A percentile compares a stretch with the other conserved stretches of the same genome.
These are phyloP conservation scores for Trinectes maculatus DNA, from an alignment of 2,113 vertebrate genomes.

Conservation along the genomic window DNA sequence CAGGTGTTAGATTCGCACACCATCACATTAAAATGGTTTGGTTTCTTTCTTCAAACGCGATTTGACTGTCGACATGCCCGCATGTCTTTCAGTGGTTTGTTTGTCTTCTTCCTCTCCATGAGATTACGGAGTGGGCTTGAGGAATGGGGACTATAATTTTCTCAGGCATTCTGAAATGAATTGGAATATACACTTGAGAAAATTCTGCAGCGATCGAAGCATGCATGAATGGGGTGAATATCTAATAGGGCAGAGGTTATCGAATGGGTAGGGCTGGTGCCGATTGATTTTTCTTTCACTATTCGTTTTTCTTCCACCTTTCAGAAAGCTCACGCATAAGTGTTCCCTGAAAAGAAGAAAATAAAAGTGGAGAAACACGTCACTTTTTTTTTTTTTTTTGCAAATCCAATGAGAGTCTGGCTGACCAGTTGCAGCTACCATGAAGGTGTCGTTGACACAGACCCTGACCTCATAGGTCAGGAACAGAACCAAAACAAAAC, in stretches of 20 bases:
- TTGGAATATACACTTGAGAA: constrained; percentile 58
- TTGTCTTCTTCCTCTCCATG: constrained; percentile 21
- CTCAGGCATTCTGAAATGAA: constrained; percentile 67
- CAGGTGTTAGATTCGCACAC: too few species aligned
- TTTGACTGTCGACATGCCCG: constrained; percentile 41
- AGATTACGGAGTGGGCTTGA: constrained; percentile 64
- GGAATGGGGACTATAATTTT: constrained; percentile 73
- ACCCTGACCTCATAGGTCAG: constrained; percentile 32
- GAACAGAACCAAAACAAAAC: constrained; percentile 21
- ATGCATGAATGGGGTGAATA: constrained; percentile 58
- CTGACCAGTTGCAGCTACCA: constrained; percentile 31
- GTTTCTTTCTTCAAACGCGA: constrained; percentile 12
- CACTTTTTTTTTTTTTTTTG: constrained; percentile 51
- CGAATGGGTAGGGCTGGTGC: constrained; percentile 3
- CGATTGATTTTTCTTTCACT: constrained; percentile 62
- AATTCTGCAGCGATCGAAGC: constrained; percentile 56
- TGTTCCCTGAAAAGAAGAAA: constrained; percentile 27
- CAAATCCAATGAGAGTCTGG: constrained; percentile 59
- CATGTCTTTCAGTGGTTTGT: constrained; percentile 29
- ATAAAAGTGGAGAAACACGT: constrained; percentile 39
- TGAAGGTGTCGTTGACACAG: constrained; percentile 15
- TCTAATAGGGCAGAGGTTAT: constrained; percentile 31
- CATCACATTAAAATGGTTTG: constrained; percentile 39
- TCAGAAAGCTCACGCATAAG: constrained; percentile 11
- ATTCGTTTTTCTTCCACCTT: constrained; percentile 37